Evolutionary conservation across 2,113 vertebrate species (phyloP), one percentile per base, ranked within the genome.

Genomic region (Proteles cristata): DNA sequence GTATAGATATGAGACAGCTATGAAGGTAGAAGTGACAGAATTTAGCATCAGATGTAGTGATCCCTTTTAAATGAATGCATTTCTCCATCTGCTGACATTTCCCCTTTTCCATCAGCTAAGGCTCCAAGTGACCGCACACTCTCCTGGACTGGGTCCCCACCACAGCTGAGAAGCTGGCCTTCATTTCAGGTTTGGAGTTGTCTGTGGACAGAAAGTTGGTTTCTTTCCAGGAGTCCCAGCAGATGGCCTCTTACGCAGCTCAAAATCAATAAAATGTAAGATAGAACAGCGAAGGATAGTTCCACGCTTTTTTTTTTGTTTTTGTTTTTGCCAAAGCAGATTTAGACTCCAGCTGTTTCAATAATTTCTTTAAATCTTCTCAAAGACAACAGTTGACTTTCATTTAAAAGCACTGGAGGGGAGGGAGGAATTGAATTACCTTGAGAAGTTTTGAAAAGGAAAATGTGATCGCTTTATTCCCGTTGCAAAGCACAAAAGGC

Each of bases 321-420:
- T 65, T 73, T 87, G 7, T 50, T 77, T 85, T 89, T 69, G 35
- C 73, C 92, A 96, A 95, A 93, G 43, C 35, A 95, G 92, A 93
- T 65, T 87, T 97, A 93, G 82, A 94, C 63, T 94, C 69, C 83
- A 94, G 92, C 87, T 94, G 89, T 96, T 96, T 95, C 92, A 96
- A 90, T 97, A 91, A 87, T 91, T 96, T 97, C 43, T 96, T 94
- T 84, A 97, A 93, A 55, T 96, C 65, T 96, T 82, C 81, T 97
- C 77, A 96, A 97, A 97, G 93, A 94, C 71, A 93, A 63, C 82
- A 94, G 91, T 96, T 97, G 77, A 89, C 66, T 97, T 97, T 96
- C 76, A 85, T 90, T 96, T 96, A 85, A 93, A 97, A 95, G 77
- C 16, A 65, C 48, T 88, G 80, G 48, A 84, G 12, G n/a, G 39